Base-by-base conservation (phyloP, 2,888 invertebrate genomes). In the Scaptomyza cyrtandrae region DNA sequence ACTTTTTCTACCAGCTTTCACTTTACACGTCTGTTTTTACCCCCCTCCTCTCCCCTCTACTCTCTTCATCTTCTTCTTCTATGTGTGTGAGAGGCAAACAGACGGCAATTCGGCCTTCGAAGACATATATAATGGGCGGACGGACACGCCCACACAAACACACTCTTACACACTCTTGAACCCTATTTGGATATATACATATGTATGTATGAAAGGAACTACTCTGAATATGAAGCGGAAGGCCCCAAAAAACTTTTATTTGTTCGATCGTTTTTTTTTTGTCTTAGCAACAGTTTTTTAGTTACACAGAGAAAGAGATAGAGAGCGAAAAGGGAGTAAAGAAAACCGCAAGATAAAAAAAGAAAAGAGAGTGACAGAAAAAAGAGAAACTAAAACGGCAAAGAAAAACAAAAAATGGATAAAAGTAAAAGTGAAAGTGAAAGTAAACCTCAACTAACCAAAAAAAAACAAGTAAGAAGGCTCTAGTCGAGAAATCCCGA, bases 1-100 rank as follows among this genome's bases (percentile, higher is more conserved):
- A 85, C 70, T 83, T 88, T 83, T 73, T 64, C 63, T 58, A 69
- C 68, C 67, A 76, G 73, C 82, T 82, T 80, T 74, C 74, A 78
- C 75, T 71, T 80, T 72, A 64, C 73, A 70, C 74, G 72, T 57
- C 49, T 46, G 24, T 4, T 49, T 14, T 6, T 9, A 61, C 72
- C 64, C 73, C 67, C 27, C 4, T 6, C 27, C 27, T 3, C 27
- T 19, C 27, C 27, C 6, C 31, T 5, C 31, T 9, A 10, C 19
- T n/a, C 7, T 4, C 19, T n/a, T 37, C 27, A 13, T n/a, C 35
- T 6, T 50, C 9, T 9, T 50, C 24, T n/a, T 27, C n/a, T 24
- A 0, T 46, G 16, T 16, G 48, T 48, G 31, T 50, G 19, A 7
- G 33, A 33, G 19, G 24, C n/a, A 35, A 50, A 35, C 35, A 35